Conservation (phyloP, 2,113 vertebrate genomes). For the Ceyx cyanopectus region DNA sequence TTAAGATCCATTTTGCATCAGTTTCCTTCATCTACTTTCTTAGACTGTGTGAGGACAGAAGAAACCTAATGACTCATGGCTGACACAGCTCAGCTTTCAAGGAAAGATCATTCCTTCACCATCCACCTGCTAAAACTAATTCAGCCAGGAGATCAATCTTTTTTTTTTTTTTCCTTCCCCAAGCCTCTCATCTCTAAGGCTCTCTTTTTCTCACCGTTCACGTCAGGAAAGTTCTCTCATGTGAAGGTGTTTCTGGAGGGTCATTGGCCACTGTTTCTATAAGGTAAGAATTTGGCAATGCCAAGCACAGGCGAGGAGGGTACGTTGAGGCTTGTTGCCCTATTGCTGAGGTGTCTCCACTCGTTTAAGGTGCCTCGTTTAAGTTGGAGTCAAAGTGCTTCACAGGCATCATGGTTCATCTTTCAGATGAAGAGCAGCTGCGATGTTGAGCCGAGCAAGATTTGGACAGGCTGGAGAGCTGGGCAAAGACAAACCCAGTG, state of each 20-base stretch:
- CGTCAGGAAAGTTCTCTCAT: not conserved
- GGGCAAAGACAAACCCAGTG: too few relatives aligned
- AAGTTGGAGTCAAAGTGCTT: not conserved
- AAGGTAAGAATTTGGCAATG: not conserved
- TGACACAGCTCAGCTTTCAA: not conserved
- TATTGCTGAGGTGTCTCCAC: not conserved
- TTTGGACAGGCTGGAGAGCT: too few relatives aligned
- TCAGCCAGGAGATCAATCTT: not conserved
- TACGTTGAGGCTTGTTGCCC: accelerated
- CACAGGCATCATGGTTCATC: accelerated
- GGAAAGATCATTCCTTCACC: not conserved
- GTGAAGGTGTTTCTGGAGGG: not conserved
- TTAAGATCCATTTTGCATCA: not conserved
- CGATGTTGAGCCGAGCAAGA: not conserved
- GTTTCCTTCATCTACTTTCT: not conserved
- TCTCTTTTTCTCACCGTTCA: not conserved
- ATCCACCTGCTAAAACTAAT: too few relatives aligned
- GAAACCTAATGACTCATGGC: not conserved
- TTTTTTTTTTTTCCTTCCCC: not conserved
- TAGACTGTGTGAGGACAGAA: not conserved
- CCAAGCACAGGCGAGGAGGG: accelerated
- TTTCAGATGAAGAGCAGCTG: not conserved
- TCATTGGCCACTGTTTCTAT: not conserved
- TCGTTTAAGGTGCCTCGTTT: accelerated
- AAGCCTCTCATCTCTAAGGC: not conserved